Conservation (phyloP, 2,888 invertebrate species). For the Acrobasis repandana region DNA sequence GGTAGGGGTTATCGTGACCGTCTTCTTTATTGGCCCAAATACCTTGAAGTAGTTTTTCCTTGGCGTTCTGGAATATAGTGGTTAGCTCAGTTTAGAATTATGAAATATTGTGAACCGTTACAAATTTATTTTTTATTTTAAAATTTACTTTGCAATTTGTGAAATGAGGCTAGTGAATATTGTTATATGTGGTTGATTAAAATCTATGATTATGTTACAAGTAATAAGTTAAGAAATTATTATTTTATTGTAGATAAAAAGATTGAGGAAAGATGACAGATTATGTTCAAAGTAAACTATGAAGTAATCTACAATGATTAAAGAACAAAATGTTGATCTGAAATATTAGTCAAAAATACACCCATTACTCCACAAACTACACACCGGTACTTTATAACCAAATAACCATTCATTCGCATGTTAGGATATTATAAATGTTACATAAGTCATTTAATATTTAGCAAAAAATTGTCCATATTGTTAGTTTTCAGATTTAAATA, state of each 20-base stretch:
- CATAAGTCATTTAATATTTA: constrained; percentile 2
- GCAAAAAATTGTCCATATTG: background rate
- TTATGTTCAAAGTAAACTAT: constrained; percentile 31
- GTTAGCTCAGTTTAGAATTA: constrained; percentile 20
- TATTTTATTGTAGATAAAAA: background rate
- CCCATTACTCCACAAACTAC: constrained; percentile 63
- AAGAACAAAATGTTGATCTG: constrained; percentile 12
- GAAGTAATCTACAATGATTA: constrained; percentile 32
- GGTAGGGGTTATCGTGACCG: constrained; percentile 86
- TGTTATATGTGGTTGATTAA: constrained; percentile 10
- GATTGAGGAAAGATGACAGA: constrained; percentile 22
- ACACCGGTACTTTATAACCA: background rate
- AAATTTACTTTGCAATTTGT: constrained; percentile 4
- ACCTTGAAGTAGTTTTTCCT: constrained; percentile 78
- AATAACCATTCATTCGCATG: constrained; percentile 5
- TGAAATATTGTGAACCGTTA: background rate
- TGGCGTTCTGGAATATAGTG: constrained; percentile 68
- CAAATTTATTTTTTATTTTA: background rate
- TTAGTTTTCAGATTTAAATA: constrained; percentile 3
- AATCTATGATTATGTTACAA: constrained; percentile 2
- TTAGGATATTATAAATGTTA: constrained; percentile 9
- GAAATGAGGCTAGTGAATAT: constrained; percentile 17
- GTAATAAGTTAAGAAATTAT: background rate
- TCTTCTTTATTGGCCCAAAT: constrained; percentile 80
- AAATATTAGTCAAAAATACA: constrained; percentile 71